A percentile compares a stretch with the other conserved stretches of the same genome.
phyloP scores from a whole-genome alignment of 1,140 invertebrate genomes.

The Drosophila funebris region DNA sequence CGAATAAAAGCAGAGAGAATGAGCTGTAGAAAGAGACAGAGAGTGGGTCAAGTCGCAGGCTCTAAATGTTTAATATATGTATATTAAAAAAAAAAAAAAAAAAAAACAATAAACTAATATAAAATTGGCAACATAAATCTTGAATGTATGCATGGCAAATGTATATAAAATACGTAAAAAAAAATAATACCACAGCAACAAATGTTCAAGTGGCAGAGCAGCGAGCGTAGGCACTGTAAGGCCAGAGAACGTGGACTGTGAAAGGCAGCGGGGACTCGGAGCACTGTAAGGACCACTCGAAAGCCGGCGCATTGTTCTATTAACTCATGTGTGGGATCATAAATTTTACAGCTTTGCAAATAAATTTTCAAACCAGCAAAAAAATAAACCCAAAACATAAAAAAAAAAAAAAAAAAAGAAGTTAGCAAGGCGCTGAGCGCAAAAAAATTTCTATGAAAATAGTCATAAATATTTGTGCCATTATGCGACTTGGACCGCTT shows the following conservation, averaged over 20 bases:
- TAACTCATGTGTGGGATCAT: constrained; percentile 73
- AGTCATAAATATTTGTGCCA: constrained; percentile 76
- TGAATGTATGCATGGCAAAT: constrained; percentile 17
- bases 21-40: no score
- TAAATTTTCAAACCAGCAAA: constrained; percentile 51
- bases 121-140: constrained; percentile 67
- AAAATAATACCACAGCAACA: constrained; percentile 13
- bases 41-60: constrained; percentile 9
- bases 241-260: neutral
- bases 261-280: neutral
- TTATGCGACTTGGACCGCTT: constrained; percentile 65
- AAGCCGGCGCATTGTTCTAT: constrained; percentile 67
- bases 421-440: neutral
- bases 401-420: constrained; percentile 12
- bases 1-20: neutral
- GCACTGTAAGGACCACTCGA: constrained; percentile 30
- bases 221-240: neutral
- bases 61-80: constrained; percentile 35
- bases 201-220: constrained; percentile 18
- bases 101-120: constrained; percentile 76
- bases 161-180: constrained; percentile 37
- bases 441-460: constrained; percentile 56
- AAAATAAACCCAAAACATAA: constrained; percentile 8
- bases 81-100: constrained; percentile 12
- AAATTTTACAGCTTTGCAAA: constrained; percentile 75